Conservation (phyloP, 2,797 vertebrate genomes). For the Betta splendens region DNA sequence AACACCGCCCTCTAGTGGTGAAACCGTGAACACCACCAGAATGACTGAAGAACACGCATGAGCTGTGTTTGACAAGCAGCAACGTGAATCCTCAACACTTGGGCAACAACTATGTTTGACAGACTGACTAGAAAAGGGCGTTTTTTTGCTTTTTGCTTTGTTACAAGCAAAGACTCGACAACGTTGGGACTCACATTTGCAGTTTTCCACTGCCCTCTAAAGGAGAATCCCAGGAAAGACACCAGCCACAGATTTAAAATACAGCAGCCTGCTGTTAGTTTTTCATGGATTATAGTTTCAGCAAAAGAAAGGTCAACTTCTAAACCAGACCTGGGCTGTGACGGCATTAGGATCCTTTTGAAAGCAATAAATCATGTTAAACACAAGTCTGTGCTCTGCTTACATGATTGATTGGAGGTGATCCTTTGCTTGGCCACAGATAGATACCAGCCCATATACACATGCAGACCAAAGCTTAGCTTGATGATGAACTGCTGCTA, state of each 20-base stretch:
- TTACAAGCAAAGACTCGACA: not conserved
- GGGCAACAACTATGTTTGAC: not conserved
- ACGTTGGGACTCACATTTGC: not conserved
- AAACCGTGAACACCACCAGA: conserved; percentile 13
- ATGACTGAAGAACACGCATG: not conserved
- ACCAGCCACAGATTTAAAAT: not conserved
- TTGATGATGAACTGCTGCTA: conserved; percentile 8
- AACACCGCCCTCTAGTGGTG: conserved; percentile 54
- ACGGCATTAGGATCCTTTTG: conserved; percentile 5
- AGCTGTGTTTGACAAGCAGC: not conserved
- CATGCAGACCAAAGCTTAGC: not conserved
- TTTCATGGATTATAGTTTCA: not conserved
- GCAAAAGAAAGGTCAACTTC: not conserved
- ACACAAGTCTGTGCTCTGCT: not conserved
- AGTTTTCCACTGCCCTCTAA: conserved; percentile 34
- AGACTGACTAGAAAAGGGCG: not conserved
- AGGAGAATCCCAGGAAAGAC: not conserved
- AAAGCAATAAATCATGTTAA: conserved; percentile 21
- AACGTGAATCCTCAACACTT: not conserved
- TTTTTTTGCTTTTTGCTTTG: not conserved
- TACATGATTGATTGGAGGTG: not conserved
- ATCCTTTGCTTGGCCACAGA: too few relatives aligned
- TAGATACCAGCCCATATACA: not conserved
- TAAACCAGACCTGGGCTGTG: not conserved
- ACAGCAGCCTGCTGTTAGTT: not conserved